Base-by-base conservation (phyloP, 53 echinoderm and acorn worm genomes). In the Arbacia lixula region DNA sequence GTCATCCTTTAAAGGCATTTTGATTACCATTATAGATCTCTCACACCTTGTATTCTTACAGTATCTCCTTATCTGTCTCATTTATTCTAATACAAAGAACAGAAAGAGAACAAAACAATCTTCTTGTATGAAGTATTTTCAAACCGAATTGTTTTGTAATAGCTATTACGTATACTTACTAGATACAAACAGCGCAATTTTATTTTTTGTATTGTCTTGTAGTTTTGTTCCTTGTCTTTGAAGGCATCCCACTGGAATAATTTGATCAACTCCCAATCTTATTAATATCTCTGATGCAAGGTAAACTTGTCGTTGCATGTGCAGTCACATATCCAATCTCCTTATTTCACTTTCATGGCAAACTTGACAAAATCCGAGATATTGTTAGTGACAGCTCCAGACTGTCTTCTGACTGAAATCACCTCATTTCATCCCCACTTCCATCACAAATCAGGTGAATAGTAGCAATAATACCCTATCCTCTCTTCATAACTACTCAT, bases 381-480 rank as follows among this genome's bases (percentile, higher is more conserved):
- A 58, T 77, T 58, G 17, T 6, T 32, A 34, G 2, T 77, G 78
- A 77, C 78, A 77, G n/a, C 74, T 30, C 33, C 74, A 26, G 53
- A 74, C 8, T 53, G 20, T 74, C 51, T 51, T 69, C 43, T 74
- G 49, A 20, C 52, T 3, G 33, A 49, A 74, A 74, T 74, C 74
- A 74, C 74, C 34, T 74, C 54, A 53, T 74, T 74, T 71, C 10
- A 19, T 33, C 19, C 32, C 28, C 33, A 28, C 9, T 53, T 74
- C 53, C 74, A 34, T 74, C 74, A 74, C 34, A 53, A 74, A 69
- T 42, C 31, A 33, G 74, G 74, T 74, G 40, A 65, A 69, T 28
- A 40, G 40, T 69, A 3, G 14, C 42, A n/a, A 14, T 69, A 69
- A 16, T 69, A 14, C 69, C 43, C 22, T 69, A n/a, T n/a, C n/a